These are phyloP conservation scores for Takifugu flavidus DNA, from an alignment of 2,113 vertebrate genomes.

Conservation along the genomic window DNA sequence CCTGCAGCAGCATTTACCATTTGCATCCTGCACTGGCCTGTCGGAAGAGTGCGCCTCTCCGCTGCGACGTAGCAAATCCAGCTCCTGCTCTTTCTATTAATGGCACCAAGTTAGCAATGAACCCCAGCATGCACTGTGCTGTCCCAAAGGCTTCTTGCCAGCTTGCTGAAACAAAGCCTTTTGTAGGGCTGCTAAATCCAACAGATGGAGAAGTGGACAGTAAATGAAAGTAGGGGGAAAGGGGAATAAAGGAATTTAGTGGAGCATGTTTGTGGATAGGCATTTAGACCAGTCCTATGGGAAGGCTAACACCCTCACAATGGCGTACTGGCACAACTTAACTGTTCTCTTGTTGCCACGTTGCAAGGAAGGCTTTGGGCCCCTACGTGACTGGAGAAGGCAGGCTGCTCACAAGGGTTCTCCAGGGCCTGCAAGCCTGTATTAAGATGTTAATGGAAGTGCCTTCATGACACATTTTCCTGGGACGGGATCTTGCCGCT, in stretches of 20 bases:
- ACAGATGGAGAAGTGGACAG: conserved; percentile 76
- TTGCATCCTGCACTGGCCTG: conserved; percentile 4
- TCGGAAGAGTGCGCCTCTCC: conserved; percentile 27
- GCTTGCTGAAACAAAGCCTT: conserved; percentile 73
- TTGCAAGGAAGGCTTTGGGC: conserved; percentile 44
- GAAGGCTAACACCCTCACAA: conserved; percentile 62
- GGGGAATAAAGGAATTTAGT: conserved; percentile 65
- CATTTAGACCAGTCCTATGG: conserved; percentile 62
- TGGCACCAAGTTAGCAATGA: conserved; percentile 54
- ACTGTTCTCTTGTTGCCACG: conserved; percentile 52
- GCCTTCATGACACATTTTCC: conserved; percentile 76
- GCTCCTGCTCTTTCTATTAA: conserved; percentile 48
- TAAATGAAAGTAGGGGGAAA: conserved; percentile 66
- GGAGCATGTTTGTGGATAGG: conserved; percentile 47
- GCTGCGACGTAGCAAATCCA: conserved; percentile 22
- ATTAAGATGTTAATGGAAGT: conserved; percentile 79
- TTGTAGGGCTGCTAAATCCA: conserved; percentile 67
- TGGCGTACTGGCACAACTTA: conserved; percentile 58
- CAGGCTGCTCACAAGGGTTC: conserved; percentile 57
- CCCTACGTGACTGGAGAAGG: conserved; percentile 46
- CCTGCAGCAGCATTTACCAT: conserved; percentile 8
- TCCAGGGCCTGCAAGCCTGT: conserved; percentile 65
- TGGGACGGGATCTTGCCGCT: conserved; percentile 58
- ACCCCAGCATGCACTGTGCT: conserved; percentile 47
- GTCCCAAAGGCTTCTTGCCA: conserved; percentile 58